These are phyloP conservation scores for Sebastes nivosus DNA, from an alignment of 2,797 vertebrate genomes.

Conservation along the genomic window DNA sequence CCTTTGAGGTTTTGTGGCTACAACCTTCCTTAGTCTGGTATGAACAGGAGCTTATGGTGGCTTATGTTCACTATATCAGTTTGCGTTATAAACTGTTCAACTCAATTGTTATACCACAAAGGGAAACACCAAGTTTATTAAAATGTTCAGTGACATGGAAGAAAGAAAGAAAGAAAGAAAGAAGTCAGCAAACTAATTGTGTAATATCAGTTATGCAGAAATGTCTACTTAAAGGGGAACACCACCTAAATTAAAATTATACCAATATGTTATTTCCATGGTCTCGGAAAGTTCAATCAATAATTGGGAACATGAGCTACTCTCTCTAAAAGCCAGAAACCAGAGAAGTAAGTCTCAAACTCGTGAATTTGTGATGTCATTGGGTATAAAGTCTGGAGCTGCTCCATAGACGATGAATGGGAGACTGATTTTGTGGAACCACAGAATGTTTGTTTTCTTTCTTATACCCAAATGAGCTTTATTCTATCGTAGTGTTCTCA, in stretches of 20 bases:
- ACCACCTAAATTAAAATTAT: neutral
- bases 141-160: neutral
- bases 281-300: fast-evolving
- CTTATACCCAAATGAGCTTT: too few relatives aligned
- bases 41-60: neutral
- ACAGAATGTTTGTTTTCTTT: too few relatives aligned
- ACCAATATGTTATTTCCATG: neutral
- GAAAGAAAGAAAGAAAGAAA: neutral
- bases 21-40: neutral
- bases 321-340: neutral
- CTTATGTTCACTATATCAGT: neutral
- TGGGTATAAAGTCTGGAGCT: neutral
- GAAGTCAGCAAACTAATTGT: neutral
- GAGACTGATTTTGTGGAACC: too few relatives aligned
- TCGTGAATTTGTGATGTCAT: neutral
- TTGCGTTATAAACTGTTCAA: neutral
- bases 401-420: neutral
- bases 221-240: neutral
- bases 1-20: neutral
- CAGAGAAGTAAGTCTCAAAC: neutral
- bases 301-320: neutral
- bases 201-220: neutral
- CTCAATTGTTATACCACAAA: neutral
- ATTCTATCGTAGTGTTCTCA: too few relatives aligned
- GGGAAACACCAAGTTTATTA: neutral